Conservation (phyloP, 2,888 invertebrate species). For the Antheraea yamamai region DNA sequence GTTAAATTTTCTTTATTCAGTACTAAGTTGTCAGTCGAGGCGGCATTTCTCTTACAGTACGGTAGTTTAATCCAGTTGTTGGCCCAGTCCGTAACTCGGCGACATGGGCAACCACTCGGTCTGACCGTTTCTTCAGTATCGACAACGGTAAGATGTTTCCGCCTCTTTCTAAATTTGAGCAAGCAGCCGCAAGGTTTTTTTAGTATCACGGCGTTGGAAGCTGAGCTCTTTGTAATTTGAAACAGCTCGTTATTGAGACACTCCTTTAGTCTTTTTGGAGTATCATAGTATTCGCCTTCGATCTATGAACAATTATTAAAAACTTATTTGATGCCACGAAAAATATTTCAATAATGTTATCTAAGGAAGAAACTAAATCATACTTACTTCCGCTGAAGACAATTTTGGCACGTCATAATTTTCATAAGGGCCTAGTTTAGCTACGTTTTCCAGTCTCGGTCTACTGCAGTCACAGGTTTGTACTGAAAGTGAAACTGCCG, state of each 20-base stretch:
- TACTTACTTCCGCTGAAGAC: constrained; percentile 77
- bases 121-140: constrained; percentile 62
- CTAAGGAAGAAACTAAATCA: not conserved
- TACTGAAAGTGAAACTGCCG: constrained; percentile 45
- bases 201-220: constrained; percentile 81
- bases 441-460: constrained; percentile 43
- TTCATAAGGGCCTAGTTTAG: constrained; percentile 84
- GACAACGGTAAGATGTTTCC: constrained; percentile 59
- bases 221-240: constrained; percentile 73
- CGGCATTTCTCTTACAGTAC: constrained; percentile 73
- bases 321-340: not conserved
- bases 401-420: constrained; percentile 90
- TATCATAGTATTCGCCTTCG: constrained; percentile 86
- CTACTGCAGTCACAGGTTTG: constrained; percentile 48
- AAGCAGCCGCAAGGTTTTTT: constrained; percentile 88
- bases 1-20: constrained; percentile 81
- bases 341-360: not conserved
- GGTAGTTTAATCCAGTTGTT: constrained; percentile 84
- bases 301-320: constrained; percentile 43
- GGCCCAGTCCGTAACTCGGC: constrained; percentile 85
- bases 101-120: constrained; percentile 79
- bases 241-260: constrained; percentile 81
- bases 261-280: constrained; percentile 87
- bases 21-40: constrained; percentile 49
- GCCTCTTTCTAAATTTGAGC: constrained; percentile 73